These are phyloP conservation scores for Crenichthys baileyi DNA, from an alignment of 2,797 vertebrate species.

Conservation along the genomic window DNA sequence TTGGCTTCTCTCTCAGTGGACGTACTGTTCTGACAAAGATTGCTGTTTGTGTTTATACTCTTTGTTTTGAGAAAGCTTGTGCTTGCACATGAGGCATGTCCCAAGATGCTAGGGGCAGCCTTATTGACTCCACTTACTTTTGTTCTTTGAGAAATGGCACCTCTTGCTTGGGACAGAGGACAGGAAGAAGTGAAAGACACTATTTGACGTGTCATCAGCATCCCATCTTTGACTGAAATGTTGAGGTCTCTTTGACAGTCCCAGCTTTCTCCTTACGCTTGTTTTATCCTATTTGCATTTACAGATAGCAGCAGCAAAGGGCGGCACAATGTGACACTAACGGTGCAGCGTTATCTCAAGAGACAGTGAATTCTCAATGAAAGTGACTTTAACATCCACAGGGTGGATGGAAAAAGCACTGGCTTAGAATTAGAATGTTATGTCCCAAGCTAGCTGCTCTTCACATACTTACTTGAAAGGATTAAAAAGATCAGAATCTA, in stretches of 20 bases:
- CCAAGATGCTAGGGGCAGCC: background rate
- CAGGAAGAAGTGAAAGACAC: background rate
- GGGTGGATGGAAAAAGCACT: slow-evolving; percentile 30
- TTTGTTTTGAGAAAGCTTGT: slow-evolving; percentile 26
- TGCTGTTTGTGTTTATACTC: slow-evolving; percentile 1
- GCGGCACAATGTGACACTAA: slow-evolving; percentile 41
- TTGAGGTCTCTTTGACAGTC: slow-evolving; percentile 2
- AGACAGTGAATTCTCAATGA: slow-evolving; percentile 32
- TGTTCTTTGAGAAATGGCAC: slow-evolving; percentile 7
- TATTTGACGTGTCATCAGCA: slow-evolving; percentile 6
- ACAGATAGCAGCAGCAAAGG: slow-evolving; percentile 38
- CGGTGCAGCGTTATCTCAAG: slow-evolving; percentile 50
- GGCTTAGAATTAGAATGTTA: slow-evolving; percentile 10
- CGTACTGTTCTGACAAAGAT: background rate
- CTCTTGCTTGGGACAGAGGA: slow-evolving; percentile 3
- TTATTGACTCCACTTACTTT: slow-evolving; percentile 30
- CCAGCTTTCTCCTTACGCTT: slow-evolving; percentile 21
- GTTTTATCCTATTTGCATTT: slow-evolving; percentile 47
- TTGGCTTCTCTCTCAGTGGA: background rate
- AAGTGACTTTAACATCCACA: slow-evolving; percentile 31
- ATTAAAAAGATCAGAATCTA: slow-evolving; percentile 24
- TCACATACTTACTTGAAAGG: slow-evolving; percentile 15
- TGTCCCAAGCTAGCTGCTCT: background rate
- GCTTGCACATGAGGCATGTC: background rate
- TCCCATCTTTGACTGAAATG: slow-evolving; percentile 11